A percentile compares a stretch with the other conserved stretches of the same genome.
These are phyloP conservation scores for Ophiothrix spiculata DNA, from an alignment of 35 echinoderm and acorn worm genomes.

Conservation along the genomic window DNA sequence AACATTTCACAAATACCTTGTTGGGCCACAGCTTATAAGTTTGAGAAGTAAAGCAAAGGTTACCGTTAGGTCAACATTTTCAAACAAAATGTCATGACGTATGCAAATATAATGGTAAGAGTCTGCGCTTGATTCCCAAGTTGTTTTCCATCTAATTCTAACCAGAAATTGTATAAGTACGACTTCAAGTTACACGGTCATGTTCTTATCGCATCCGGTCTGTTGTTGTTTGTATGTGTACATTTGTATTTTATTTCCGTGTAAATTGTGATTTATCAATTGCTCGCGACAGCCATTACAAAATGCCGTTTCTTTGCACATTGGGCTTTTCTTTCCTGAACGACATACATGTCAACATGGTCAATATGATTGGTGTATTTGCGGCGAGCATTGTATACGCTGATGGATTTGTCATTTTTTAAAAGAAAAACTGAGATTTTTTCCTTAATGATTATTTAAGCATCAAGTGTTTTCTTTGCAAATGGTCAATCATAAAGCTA, in stretches of 20 bases:
- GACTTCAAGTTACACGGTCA: too few species aligned
- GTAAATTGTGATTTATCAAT: background rate
- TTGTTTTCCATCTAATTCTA: too few species aligned
- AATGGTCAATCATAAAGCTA: too few species aligned
- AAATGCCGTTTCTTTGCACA: background rate
- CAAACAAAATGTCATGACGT: background rate
- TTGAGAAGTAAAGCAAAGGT: background rate
- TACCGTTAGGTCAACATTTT: background rate
- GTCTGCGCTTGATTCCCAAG: background rate
- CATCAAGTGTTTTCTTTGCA: background rate
- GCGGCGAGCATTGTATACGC: background rate
- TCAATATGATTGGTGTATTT: background rate
- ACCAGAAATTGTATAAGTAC: too few species aligned
- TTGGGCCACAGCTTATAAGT: too few species aligned
- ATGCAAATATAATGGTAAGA: too few species aligned
- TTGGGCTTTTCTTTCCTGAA: background rate
- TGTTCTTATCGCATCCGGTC: too few species aligned
- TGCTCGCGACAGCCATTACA: background rate
- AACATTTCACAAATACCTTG: too few species aligned
- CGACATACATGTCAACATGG: too few species aligned
- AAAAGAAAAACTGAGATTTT: background rate
- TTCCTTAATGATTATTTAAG: background rate
- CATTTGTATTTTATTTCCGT: background rate
- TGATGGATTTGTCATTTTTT: background rate
- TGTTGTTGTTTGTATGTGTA: too few species aligned